These are phyloP conservation scores for Zygothrica quintamaculata DNA, from an alignment of 2,888 invertebrate genomes.

Conservation along the genomic window DNA sequence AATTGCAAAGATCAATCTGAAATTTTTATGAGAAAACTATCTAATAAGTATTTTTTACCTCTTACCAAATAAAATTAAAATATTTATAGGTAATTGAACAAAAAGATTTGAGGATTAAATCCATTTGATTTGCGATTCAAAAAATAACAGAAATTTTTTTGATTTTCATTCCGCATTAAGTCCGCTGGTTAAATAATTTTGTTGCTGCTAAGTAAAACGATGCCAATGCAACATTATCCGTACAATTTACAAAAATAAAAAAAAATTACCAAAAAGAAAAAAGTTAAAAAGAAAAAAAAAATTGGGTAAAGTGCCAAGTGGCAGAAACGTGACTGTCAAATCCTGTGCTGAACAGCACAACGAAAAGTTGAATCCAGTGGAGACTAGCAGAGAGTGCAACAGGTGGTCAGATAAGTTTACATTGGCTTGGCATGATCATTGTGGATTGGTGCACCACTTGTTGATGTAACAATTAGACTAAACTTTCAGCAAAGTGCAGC, in stretches of 20 bases:
- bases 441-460: constrained; percentile 50
- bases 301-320: constrained; percentile 72
- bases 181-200: constrained; percentile 47
- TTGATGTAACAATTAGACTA: constrained; percentile 75
- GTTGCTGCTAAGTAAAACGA: constrained; percentile 27
- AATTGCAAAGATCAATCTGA: constrained; percentile 31
- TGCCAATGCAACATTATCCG: constrained; percentile 30
- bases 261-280: constrained; percentile 21
- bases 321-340: constrained; percentile 79
- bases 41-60: too few species aligned
- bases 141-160: constrained; percentile 17
- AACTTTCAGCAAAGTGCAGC: constrained; percentile 67
- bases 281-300: constrained; percentile 28
- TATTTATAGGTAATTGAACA: too few species aligned
- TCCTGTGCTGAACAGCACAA: constrained; percentile 43
- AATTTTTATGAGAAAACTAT: constrained; percentile 3
- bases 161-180: constrained; percentile 46
- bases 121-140: background rate
- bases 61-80: too few species aligned
- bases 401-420: constrained; percentile 75
- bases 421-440: constrained; percentile 32
- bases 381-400: constrained; percentile 48
- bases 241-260: constrained; percentile 2
- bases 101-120: too few species aligned
- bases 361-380: constrained; percentile 27